phyloP scores from a whole-genome alignment of 2,797 vertebrate genomes.

The Octomys mimax region DNA sequence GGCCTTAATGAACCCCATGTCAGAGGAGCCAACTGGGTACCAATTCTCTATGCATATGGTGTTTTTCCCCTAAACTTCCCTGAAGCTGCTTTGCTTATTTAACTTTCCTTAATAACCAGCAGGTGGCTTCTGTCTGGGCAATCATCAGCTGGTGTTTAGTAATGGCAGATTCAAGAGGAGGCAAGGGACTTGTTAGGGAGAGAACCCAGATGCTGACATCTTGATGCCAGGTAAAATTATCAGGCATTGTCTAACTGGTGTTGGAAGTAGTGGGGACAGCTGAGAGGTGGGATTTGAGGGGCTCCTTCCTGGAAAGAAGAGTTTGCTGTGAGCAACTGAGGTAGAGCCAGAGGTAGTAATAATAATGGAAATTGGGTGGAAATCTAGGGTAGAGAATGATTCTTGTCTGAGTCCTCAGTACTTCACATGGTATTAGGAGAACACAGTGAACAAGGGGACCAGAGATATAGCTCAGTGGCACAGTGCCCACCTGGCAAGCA shows the following conservation, averaged over 20 bases:
- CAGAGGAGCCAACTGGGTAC: slow-evolving; percentile 53
- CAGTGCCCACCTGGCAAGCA: too few relatives aligned
- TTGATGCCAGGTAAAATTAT: slow-evolving; percentile 75
- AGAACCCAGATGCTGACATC: slow-evolving; percentile 77
- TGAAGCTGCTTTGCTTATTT: slow-evolving; percentile 76
- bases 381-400: neutral
- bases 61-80: slow-evolving; percentile 70
- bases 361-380: neutral
- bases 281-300: neutral
- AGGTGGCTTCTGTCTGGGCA: slow-evolving; percentile 83
- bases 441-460: neutral
- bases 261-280: slow-evolving; percentile 27
- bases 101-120: slow-evolving; percentile 84
- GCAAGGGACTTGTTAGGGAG: slow-evolving; percentile 81
- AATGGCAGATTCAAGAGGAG: slow-evolving; percentile 77
- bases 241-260: slow-evolving; percentile 69
- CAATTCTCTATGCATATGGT: slow-evolving; percentile 75
- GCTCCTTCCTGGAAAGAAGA: neutral
- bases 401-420: neutral
- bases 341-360: neutral
- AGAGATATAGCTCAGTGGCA: too few relatives aligned
- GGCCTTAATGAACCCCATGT: slow-evolving; percentile 56
- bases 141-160: slow-evolving; percentile 81
- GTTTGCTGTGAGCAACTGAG: neutral
- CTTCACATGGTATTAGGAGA: neutral